Evolutionary conservation across 2,113 vertebrate species (phyloP).

Genomic region (Ranitomeya variabilis): DNA sequence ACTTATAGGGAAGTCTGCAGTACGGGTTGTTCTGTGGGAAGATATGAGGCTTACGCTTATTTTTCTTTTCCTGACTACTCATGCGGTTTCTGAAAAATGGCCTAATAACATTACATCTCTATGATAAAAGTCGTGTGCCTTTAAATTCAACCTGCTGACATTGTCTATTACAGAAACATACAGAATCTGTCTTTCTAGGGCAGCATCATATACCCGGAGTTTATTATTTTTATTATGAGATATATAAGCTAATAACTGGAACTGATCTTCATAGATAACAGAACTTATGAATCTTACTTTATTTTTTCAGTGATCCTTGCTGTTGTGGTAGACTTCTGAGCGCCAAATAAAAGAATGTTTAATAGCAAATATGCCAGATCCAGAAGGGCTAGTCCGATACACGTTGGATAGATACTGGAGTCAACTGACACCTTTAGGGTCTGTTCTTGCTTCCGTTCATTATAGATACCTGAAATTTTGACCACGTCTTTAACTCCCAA

Average conservation of each 20-base stretch:
- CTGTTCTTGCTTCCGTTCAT: too few species aligned
- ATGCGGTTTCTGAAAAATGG: constrained; percentile 19
- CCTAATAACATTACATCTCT: constrained; percentile 13
- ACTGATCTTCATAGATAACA: neutral
- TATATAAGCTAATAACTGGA: neutral
- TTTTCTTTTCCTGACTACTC: neutral
- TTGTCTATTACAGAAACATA: neutral
- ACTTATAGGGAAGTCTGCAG: neutral
- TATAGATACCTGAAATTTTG: too few species aligned
- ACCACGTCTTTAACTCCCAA: too few species aligned
- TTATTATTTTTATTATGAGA: neutral
- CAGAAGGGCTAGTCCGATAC: too few species aligned
- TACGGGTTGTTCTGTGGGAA: neutral
- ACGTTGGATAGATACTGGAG: too few species aligned
- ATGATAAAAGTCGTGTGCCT: neutral
- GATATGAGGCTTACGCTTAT: neutral
- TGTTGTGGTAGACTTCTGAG: too few species aligned
- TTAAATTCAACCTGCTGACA: constrained; percentile 1
- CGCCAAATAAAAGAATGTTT: too few species aligned
- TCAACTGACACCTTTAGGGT: too few species aligned
- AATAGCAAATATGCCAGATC: too few species aligned
- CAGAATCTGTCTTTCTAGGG: neutral
- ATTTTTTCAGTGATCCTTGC: neutral
- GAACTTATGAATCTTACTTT: neutral
- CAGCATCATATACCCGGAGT: neutral